phyloP scores from a whole-genome alignment of 2,113 vertebrate genomes.

The Chaetodon trifascialis region DNA sequence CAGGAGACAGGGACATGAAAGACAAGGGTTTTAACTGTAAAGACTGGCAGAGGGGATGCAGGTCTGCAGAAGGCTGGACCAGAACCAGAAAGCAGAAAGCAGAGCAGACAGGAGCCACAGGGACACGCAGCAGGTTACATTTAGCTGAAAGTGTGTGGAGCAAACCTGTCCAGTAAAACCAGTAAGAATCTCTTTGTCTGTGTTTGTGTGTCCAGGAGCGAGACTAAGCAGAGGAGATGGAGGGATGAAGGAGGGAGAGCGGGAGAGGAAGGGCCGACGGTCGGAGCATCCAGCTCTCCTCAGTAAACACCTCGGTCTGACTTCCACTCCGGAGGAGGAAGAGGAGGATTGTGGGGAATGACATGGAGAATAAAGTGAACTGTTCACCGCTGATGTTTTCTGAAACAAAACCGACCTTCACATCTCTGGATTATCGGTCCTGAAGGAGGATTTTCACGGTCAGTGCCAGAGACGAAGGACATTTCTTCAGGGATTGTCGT shows the following conservation, averaged over 20 bases:
- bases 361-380: background rate
- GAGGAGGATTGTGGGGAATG: background rate
- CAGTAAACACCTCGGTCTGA: constrained; percentile 3
- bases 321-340: background rate
- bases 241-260: constrained; percentile 26
- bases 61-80: no score
- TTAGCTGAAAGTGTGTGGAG: no score
- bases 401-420: background rate
- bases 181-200: constrained; percentile 4
- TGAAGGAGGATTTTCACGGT: constrained; percentile 20
- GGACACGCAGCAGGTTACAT: no score
- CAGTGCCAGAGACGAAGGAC: no score
- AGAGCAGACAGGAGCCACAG: no score
- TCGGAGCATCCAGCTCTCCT: background rate
- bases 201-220: constrained; percentile 44
- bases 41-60: no score
- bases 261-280: background rate
- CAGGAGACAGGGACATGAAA: no score
- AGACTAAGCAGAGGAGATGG: constrained; percentile 51
- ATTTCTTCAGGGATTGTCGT: no score
- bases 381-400: constrained; percentile 17
- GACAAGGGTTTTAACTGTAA: no score
- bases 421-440: constrained; percentile 8
- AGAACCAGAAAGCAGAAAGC: no score
- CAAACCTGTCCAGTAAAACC: no score